Evolutionary conservation across 2,888 invertebrate genomes (phyloP).

Genomic region (Petrolisthes manimaculis): DNA sequence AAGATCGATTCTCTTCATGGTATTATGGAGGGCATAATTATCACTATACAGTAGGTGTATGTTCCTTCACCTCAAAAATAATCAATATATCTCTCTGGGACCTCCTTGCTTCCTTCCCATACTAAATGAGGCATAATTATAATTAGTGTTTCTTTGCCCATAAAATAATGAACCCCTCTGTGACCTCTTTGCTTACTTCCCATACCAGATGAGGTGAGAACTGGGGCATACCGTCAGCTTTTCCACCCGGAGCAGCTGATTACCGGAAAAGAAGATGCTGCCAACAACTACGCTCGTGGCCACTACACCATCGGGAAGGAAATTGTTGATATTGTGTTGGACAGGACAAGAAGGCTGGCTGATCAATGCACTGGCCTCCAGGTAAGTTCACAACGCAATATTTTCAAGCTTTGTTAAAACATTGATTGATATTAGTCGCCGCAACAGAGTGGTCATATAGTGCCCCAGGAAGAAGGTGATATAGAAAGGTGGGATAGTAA

Average conservation of each 20-base stretch:
- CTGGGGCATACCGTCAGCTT: slow-evolving; percentile 71
- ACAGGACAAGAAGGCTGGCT: slow-evolving; percentile 81
- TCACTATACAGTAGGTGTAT: too few species aligned
- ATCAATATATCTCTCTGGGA: too few species aligned
- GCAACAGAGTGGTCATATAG: not conserved
- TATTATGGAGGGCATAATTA: too few species aligned
- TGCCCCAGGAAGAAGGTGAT: not conserved
- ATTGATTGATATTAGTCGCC: too few species aligned
- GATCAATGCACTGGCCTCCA: slow-evolving; percentile 79
- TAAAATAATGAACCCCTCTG: too few species aligned
- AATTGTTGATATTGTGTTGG: slow-evolving; percentile 80
- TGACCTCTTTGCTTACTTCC: too few species aligned
- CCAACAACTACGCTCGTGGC: slow-evolving; percentile 75
- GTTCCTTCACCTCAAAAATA: too few species aligned
- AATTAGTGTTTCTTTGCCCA: too few species aligned
- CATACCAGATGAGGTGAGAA: slow-evolving; percentile 69
- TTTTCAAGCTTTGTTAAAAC: not conserved
- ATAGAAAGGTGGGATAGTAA: not conserved
- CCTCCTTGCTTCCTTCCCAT: too few species aligned
- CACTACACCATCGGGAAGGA: slow-evolving; percentile 80
- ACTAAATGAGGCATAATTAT: too few species aligned
- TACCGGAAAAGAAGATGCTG: slow-evolving; percentile 73
- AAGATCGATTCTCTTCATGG: too few species aligned
- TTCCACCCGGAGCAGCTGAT: slow-evolving; percentile 75
- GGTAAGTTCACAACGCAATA: not conserved